Evolutionary conservation across 2,113 vertebrate genomes (phyloP).

Genomic region (Tamias sibiricus): DNA sequence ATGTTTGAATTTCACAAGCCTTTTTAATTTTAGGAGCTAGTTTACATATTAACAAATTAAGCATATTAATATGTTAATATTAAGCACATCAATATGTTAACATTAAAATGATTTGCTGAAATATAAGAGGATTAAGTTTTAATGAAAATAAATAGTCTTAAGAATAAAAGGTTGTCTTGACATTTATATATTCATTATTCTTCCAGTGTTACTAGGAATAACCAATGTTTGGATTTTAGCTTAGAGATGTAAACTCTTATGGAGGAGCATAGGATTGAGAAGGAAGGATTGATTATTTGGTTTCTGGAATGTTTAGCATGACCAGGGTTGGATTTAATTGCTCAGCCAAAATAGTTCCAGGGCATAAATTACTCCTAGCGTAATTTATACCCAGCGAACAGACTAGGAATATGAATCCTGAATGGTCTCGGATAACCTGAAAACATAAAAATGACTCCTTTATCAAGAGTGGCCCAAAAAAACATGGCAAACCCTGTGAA

Average conservation of each 20-base stretch:
- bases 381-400: conserved; percentile 59
- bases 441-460: conserved; percentile 40
- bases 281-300: conserved; percentile 26
- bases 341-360: conserved; percentile 41
- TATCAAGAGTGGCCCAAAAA: background rate
- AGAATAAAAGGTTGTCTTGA: conserved; percentile 14
- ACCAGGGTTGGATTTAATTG: conserved; percentile 53
- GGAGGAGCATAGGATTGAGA: background rate
- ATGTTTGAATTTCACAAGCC: background rate
- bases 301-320: conserved; percentile 52
- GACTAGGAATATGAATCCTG: conserved; percentile 18
- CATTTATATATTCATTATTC: background rate
- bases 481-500: background rate
- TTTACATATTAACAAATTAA: background rate
- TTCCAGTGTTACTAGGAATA: background rate
- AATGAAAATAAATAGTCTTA: background rate
- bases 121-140: background rate
- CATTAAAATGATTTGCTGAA: conserved; percentile 24
- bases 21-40: conserved; percentile 6
- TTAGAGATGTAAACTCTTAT: background rate
- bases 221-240: conserved; percentile 29
- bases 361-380: conserved; percentile 55
- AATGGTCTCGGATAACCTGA: conserved; percentile 15
- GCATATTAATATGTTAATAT: background rate
- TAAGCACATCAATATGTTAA: background rate